Percentiles rank a stretch among this genome's conserved stretches.
Evolutionary conservation across 2,113 vertebrate genomes (phyloP).

Genomic region (Tetraodon nigroviridis): DNA sequence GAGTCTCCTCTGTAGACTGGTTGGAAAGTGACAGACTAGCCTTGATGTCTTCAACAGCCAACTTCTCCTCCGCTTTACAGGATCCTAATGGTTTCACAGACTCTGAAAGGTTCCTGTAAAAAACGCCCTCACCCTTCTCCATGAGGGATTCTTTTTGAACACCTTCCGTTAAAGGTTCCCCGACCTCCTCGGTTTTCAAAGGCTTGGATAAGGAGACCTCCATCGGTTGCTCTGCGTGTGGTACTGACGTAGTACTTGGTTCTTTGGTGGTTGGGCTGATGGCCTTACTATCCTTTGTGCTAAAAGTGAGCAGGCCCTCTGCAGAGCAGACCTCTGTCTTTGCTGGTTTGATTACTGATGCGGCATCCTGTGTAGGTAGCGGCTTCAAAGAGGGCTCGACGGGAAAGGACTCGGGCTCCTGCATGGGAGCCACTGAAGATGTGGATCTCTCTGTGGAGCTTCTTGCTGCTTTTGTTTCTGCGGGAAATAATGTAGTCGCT

Average conservation of each 20-base stretch:
- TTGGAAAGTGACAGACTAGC: constrained; percentile 64
- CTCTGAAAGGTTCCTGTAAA: constrained; percentile 44
- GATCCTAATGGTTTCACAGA: constrained; percentile 42
- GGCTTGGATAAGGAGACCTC: constrained; percentile 56
- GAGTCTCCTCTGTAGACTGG: constrained; percentile 75
- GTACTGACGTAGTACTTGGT: constrained; percentile 60
- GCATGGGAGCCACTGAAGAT: constrained; percentile 38
- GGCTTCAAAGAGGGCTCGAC: constrained; percentile 53
- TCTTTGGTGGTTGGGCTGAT: constrained; percentile 70
- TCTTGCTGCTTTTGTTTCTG: constrained; percentile 62
- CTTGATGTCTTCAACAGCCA: constrained; percentile 68
- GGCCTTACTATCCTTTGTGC: constrained; percentile 70
- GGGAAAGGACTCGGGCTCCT: constrained; percentile 40
- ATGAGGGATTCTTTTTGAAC: constrained; percentile 51
- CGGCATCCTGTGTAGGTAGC: constrained; percentile 58
- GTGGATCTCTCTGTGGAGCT: constrained; percentile 42
- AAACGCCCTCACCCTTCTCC: constrained; percentile 39
- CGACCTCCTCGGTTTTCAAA: constrained; percentile 48
- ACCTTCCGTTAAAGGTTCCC: constrained; percentile 48
- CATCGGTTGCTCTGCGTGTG: constrained; percentile 56
- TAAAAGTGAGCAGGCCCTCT: constrained; percentile 49
- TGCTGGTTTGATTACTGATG: constrained; percentile 60
- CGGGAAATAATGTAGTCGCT: not conserved
- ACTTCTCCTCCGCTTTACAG: constrained; percentile 57
- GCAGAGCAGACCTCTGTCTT: constrained; percentile 59